These are phyloP conservation scores for Sebastes paucispinis DNA, from an alignment of 2,797 vertebrate species.

Conservation along the genomic window DNA sequence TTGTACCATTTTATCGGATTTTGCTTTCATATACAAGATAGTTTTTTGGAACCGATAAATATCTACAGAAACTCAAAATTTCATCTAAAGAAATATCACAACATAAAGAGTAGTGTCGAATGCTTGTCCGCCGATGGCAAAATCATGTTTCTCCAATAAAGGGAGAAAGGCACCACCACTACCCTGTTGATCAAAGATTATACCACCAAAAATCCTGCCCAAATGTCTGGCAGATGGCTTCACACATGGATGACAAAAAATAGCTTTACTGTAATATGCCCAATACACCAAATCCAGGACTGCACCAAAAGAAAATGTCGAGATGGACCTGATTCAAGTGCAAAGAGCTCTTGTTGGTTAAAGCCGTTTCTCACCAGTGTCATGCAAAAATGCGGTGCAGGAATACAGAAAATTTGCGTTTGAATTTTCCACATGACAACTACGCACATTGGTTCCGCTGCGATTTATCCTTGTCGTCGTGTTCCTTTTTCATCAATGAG, in stretches of 20 bases:
- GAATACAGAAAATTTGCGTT: too few species aligned
- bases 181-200: slow-evolving; percentile 1
- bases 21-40: neutral
- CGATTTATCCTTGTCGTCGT: too few species aligned
- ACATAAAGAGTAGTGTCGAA: neutral
- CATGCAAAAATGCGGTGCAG: too few species aligned
- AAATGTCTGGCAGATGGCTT: neutral
- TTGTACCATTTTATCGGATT: neutral
- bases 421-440: too few species aligned
- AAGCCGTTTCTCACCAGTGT: neutral
- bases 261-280: neutral
- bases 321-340: neutral
- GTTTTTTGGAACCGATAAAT: neutral
- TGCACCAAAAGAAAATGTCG: neutral
- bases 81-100: neutral
- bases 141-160: neutral
- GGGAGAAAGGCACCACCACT: neutral
- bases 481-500: too few species aligned
- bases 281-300: neutral
- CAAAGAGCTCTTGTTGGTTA: neutral
- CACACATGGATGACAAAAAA: neutral
- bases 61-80: neutral
- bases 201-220: neutral
- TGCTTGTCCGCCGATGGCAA: neutral
- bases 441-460: too few species aligned